phyloP scores from a whole-genome alignment of 2,113 vertebrate species.

The Pomatostomus ruficeps region DNA sequence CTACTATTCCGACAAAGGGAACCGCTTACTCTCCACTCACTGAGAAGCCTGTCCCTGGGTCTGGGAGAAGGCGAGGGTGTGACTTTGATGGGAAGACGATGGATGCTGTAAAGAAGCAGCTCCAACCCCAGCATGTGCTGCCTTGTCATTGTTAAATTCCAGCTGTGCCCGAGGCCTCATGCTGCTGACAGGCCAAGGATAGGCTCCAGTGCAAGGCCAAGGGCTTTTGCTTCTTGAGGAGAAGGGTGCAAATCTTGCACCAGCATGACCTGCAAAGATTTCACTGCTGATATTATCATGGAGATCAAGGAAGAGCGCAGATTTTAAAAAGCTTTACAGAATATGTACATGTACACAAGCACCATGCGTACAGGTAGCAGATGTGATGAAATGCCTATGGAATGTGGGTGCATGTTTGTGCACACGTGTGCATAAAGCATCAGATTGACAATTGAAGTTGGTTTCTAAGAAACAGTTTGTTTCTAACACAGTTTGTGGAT shows the following conservation, averaged over 20 bases:
- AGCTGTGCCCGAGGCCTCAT: rapidly evolving
- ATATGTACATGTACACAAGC: rapidly evolving
- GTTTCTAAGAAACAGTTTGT: slow-evolving; percentile 34
- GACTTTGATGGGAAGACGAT: background rate
- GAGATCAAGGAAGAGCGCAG: background rate
- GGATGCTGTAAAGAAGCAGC: rapidly evolving
- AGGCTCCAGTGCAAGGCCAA: background rate
- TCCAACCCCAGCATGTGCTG: background rate
- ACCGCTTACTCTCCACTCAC: rapidly evolving
- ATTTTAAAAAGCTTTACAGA: background rate
- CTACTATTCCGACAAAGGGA: background rate
- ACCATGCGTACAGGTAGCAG: background rate
- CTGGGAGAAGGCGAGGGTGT: background rate
- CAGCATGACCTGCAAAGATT: background rate
- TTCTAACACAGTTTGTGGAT: background rate
- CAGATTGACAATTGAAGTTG: background rate
- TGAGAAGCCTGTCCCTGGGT: rapidly evolving
- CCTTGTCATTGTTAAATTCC: background rate
- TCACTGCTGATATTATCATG: rapidly evolving
- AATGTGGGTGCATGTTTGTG: background rate
- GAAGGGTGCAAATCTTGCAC: rapidly evolving
- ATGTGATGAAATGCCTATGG: background rate
- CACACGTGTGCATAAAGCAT: background rate
- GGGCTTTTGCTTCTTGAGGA: background rate
- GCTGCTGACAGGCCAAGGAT: background rate